Evolutionary conservation across 2,797 vertebrate genomes (phyloP).

Genomic region (Syngnathus rostellatus): DNA sequence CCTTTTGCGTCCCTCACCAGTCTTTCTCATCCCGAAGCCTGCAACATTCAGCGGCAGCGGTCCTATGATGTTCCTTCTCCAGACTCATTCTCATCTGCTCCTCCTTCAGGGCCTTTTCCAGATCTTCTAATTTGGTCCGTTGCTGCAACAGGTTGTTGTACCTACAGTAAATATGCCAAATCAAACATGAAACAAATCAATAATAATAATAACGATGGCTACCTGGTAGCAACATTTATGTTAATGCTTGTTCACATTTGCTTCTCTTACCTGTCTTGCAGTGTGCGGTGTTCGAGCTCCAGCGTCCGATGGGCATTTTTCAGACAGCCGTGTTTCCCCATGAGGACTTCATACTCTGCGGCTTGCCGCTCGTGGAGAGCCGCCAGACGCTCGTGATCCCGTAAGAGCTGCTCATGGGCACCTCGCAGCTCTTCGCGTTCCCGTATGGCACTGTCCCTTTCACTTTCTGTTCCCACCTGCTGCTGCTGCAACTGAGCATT

Average conservation of each 20-base stretch:
- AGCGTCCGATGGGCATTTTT: constrained; percentile 85
- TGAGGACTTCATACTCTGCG: constrained; percentile 80
- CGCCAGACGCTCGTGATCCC: constrained; percentile 83
- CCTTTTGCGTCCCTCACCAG: constrained; percentile 65
- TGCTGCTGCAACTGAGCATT: constrained; percentile 84
- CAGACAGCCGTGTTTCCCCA: constrained; percentile 82
- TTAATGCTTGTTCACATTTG: neutral
- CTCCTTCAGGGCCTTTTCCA: constrained; percentile 79
- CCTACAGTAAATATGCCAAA: constrained; percentile 46
- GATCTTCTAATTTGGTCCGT: constrained; percentile 77
- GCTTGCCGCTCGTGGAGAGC: constrained; percentile 85
- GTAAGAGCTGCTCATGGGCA: constrained; percentile 78
- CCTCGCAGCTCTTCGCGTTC: constrained; percentile 79
- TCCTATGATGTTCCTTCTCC: constrained; percentile 80
- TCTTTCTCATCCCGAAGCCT: constrained; percentile 84
- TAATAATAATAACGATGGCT: neutral
- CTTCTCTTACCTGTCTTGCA: constrained; percentile 77
- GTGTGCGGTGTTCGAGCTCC: constrained; percentile 83
- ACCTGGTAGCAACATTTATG: too few species aligned
- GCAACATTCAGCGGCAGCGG: constrained; percentile 75
- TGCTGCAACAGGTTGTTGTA: constrained; percentile 84
- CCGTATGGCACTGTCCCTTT: constrained; percentile 71
- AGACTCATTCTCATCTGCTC: constrained; percentile 84
- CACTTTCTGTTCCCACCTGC: constrained; percentile 77
- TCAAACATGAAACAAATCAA: neutral